Evolutionary conservation across 2,797 vertebrate species (phyloP), one percentile per base, ranked within the genome.

Genomic region (Syncerus caffer): DNA sequence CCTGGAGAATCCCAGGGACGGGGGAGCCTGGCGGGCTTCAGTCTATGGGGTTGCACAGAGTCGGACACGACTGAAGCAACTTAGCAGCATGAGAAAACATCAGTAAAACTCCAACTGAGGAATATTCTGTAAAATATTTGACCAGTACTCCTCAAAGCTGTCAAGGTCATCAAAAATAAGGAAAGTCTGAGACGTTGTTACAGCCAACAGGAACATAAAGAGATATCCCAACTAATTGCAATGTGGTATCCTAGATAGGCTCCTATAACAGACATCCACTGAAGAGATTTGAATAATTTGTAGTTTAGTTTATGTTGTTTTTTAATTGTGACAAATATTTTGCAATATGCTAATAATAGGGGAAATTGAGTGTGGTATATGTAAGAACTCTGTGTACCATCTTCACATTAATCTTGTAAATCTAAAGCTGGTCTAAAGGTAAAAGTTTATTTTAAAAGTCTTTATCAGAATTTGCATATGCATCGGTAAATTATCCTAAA

Each of bases 401-500:
- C 19, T 67, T 67, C 64, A 62, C 25, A 53, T n/a, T 86, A 62
- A 62, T 62, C 60, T 45, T 31, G 13, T 93, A 62, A 17, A 76
- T 92, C 55, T 79, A 78, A 93, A 93, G 42, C 45, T 42, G 57
- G 60, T 78, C n/a, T 86, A 93, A 85, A 78, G 50, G 51, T 58
- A 78, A 51, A 76, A 78, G 19, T 60, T 38, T 78, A 51, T 78
- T 93, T 85, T 8, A 38, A 60, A 78, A 58, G n/a, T 42, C 27
- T 85, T 85, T 42, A 51, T 85, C 45, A 60, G 45, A 38, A 42
- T 85, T 85, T 85, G 17, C 17, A 51, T 19, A 47, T 51, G 25
- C 53, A 60, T 93, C 91, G 51, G 83, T 60, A 93, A 93, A 78
- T 93, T 85, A 60, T 93, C 82, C 83, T 78, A 60, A 93, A 60